Evolutionary conservation across 1,140 invertebrate species (phyloP).

Genomic region (Leptinotarsa lineolata): DNA sequence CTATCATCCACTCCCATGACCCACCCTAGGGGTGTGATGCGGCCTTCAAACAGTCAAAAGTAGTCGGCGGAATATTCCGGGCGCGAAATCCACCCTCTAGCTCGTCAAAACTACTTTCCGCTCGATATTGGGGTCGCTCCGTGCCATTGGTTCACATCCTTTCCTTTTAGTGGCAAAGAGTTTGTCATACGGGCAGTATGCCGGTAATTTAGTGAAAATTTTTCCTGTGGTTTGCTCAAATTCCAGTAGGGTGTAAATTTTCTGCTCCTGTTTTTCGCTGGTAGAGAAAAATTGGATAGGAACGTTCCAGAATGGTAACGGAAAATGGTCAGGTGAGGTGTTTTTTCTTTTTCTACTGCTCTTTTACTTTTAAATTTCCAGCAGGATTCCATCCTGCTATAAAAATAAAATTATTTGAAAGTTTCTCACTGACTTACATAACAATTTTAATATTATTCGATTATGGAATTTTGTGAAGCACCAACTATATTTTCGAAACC

Average conservation of each 20-base stretch:
- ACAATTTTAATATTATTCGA: too few relatives aligned
- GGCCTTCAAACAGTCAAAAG: neutral
- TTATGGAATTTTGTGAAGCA: too few relatives aligned
- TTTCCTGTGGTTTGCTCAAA: conserved; percentile 41
- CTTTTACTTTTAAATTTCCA: too few relatives aligned
- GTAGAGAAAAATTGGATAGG: conserved; percentile 8
- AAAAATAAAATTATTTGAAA: too few relatives aligned
- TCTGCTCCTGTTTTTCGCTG: conserved; percentile 16
- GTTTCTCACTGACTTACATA: too few relatives aligned
- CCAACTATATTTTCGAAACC: too few relatives aligned
- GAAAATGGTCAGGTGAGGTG: conserved; percentile 51
- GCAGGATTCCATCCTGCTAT: too few relatives aligned
- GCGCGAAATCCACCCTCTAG: conserved; percentile 25
- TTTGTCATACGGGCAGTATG: conserved; percentile 34
- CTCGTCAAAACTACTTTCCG: conserved; percentile 48
- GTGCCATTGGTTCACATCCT: conserved; percentile 44
- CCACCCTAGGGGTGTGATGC: neutral
- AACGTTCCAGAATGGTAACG: conserved; percentile 45
- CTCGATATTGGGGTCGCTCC: conserved; percentile 51
- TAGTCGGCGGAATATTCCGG: neutral
- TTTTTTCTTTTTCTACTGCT: too few relatives aligned
- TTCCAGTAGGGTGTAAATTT: conserved; percentile 22
- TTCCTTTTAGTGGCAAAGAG: conserved; percentile 41
- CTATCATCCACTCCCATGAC: neutral
- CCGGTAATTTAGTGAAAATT: conserved; percentile 30